Conservation (phyloP, 2,113 vertebrate genomes). For the Hippocampus abdominalis region DNA sequence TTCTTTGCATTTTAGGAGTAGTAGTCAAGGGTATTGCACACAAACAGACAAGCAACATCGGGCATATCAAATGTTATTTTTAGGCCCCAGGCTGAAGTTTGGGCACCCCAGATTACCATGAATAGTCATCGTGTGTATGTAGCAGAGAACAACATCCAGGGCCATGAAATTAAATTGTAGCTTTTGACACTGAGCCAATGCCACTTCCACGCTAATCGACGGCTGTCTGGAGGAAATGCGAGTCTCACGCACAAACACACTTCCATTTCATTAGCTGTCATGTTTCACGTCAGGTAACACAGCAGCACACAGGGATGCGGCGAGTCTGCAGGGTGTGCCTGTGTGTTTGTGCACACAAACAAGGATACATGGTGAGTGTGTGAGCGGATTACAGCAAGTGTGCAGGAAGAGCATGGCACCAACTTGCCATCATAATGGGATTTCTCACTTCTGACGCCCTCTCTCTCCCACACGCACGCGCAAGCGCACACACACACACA, state of each 20-base stretch:
- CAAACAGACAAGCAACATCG: not conserved
- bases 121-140: not conserved
- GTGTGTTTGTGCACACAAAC: slow-evolving; percentile 42
- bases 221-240: slow-evolving; percentile 59
- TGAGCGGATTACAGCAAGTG: slow-evolving; percentile 74
- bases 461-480: slow-evolving; percentile 9
- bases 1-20: not conserved
- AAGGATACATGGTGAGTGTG: slow-evolving; percentile 58
- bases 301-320: slow-evolving; percentile 60
- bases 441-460: slow-evolving; percentile 59
- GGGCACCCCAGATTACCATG: not conserved
- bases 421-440: slow-evolving; percentile 73
- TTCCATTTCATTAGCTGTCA: slow-evolving; percentile 75
- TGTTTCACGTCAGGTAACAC: slow-evolving; percentile 69
- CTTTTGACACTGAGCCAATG: slow-evolving; percentile 38
- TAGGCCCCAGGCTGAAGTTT: not conserved
- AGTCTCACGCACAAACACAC: slow-evolving; percentile 36
- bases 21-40: not conserved
- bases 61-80: not conserved
- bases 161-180: slow-evolving; percentile 20
- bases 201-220: slow-evolving; percentile 56
- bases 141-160: slow-evolving; percentile 10
- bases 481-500: too few relatives aligned
- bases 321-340: slow-evolving; percentile 46
- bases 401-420: slow-evolving; percentile 58